Evolutionary conservation across 2,888 invertebrate species (phyloP).

Genomic region (Drosophila robusta): DNA sequence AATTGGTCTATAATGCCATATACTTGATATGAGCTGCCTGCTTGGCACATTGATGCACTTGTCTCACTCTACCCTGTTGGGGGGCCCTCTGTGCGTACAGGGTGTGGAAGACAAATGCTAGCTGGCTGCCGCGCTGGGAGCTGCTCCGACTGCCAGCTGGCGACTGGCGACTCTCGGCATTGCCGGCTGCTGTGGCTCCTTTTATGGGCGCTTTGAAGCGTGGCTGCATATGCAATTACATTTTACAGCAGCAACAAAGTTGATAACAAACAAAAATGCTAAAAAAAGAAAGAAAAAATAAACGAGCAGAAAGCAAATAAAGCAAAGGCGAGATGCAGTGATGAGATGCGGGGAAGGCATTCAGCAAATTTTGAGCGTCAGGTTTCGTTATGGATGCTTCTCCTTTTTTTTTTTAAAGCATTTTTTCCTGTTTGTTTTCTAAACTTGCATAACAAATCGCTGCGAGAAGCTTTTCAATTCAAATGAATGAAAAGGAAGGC

Average conservation of each 20-base stretch:
- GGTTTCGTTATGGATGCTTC: slow-evolving; percentile 60
- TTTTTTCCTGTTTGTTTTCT: slow-evolving; percentile 62
- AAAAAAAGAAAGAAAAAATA: slow-evolving; percentile 22
- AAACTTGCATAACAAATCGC: slow-evolving; percentile 75
- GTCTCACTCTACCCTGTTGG: neutral
- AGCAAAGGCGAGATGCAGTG: slow-evolving; percentile 22
- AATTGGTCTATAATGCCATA: neutral
- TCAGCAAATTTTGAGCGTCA: slow-evolving; percentile 67
- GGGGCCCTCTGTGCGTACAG: neutral
- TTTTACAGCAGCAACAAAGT: slow-evolving; percentile 69
- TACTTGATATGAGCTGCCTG: no score
- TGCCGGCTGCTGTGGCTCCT: slow-evolving; percentile 40
- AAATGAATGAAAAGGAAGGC: slow-evolving; percentile 67
- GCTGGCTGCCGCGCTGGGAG: slow-evolving; percentile 17
- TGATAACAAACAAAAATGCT: slow-evolving; percentile 64
- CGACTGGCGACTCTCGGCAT: slow-evolving; percentile 15
- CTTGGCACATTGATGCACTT: no score
- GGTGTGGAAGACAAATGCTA: slow-evolving; percentile 15
- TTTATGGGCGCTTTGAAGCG: slow-evolving; percentile 66
- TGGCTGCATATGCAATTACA: slow-evolving; percentile 77
- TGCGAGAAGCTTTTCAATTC: slow-evolving; percentile 73
- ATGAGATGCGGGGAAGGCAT: slow-evolving; percentile 50
- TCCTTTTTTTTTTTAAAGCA: slow-evolving; percentile 14
- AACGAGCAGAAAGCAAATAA: slow-evolving; percentile 8
- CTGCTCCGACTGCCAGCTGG: slow-evolving; percentile 34